These are phyloP conservation scores for Aleiodes alternator DNA, from an alignment of 2,888 invertebrate genomes.

Conservation along the genomic window DNA sequence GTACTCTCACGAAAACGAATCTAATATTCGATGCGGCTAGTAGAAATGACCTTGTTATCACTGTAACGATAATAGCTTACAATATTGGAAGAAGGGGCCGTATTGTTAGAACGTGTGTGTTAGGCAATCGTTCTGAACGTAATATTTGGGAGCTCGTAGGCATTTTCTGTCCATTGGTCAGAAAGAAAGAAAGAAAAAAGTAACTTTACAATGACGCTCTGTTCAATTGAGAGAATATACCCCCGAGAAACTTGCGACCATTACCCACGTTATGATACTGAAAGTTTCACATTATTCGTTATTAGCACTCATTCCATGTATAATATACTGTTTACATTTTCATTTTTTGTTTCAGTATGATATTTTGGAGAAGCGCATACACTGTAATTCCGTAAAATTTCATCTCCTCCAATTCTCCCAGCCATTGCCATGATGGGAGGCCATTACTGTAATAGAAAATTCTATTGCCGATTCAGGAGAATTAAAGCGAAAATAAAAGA, in stretches of 20 bases:
- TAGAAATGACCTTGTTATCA: slow-evolving; percentile 16
- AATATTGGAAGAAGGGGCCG: slow-evolving; percentile 6
- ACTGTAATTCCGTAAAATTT: too few relatives aligned
- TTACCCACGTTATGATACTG: slow-evolving; percentile 10
- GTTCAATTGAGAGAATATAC: neutral
- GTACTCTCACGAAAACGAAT: neutral
- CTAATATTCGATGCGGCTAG: neutral
- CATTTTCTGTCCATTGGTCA: neutral
- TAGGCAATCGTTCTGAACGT: slow-evolving; percentile 10
- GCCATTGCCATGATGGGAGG: too few relatives aligned
- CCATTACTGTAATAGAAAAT: neutral
- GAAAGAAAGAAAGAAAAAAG: neutral
- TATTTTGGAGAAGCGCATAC: too few relatives aligned
- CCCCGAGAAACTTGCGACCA: slow-evolving; percentile 5
- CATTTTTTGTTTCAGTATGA: too few relatives aligned
- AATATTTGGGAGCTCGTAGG: neutral
- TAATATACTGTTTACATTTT: neutral
- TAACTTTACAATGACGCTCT: neutral
- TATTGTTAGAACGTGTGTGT: neutral
- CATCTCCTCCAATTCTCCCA: too few relatives aligned
- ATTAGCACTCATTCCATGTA: slow-evolving; percentile 1
- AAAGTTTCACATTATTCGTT: slow-evolving; percentile 20
- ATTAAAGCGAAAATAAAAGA: too few relatives aligned
- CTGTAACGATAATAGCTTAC: slow-evolving; percentile 12
- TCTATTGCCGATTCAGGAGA: neutral